Conservation (phyloP, 2,888 invertebrate species). For the Agrochola circellaris region DNA sequence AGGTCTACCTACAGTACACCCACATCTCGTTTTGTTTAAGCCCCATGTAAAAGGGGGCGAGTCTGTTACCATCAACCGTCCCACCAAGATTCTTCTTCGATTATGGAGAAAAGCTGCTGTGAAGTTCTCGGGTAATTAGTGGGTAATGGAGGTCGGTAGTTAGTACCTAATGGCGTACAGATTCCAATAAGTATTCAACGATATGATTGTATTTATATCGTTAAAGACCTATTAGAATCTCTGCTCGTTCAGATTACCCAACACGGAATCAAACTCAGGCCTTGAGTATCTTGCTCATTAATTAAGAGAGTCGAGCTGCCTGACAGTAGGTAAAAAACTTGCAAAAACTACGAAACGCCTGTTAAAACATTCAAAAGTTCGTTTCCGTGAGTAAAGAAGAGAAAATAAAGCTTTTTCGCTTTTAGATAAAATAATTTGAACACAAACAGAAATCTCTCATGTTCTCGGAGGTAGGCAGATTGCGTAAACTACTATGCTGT, state of each 20-base stretch:
- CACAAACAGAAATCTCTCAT: not conserved
- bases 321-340: not conserved
- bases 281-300: slow-evolving; percentile 22
- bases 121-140: not conserved
- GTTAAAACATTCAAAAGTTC: slow-evolving; percentile 14
- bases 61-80: no score
- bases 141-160: no score
- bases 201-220: no score
- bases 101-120: not conserved
- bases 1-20: no score
- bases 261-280: slow-evolving; percentile 27
- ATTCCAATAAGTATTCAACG: no score
- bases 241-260: not conserved
- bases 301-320: not conserved
- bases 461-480: not conserved
- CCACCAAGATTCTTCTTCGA: not conserved
- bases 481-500: no score
- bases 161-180: no score
- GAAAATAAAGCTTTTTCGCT: not conserved
- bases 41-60: no score
- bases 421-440: not conserved
- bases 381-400: slow-evolving; percentile 10
- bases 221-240: not conserved
- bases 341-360: slow-evolving; percentile 29
- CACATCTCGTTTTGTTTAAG: no score